Evolutionary conservation across 2,888 invertebrate species (phyloP), one percentile per base, ranked within the genome.

Genomic region (Sicus ferrugineus): DNA sequence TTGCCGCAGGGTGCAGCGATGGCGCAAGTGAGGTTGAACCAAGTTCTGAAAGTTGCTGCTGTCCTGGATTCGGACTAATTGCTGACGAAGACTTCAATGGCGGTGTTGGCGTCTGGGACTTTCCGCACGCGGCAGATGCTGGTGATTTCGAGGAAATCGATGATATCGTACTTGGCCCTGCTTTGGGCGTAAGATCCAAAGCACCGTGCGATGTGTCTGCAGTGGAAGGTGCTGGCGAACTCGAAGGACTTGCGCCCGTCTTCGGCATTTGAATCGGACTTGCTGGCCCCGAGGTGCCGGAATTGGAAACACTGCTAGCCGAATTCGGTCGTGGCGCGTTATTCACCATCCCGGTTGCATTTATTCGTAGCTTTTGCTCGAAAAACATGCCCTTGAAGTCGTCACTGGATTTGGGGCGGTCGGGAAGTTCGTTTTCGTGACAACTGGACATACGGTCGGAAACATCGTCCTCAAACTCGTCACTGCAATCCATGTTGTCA

Each of bases 141-240:
- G 78, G 76, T 19, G 76, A 67, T 21, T 19, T 63, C 4, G 68
- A 64, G 19, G 70, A 31, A 73, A 68, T 42, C 19, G 66, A 56
- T 56, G 56, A 26, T n/a, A 16, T n/a, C 11, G 63, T 69, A 73
- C 70, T 46, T 0, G 78, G 73, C 0, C 78, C 76, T 2, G 86
- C 83, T 11, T 31, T 28, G 56, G 89, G 89, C 6, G 89, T 89
- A 70, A 89, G 81, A 77, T 89, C 89, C 34, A 89, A 80, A 3
- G 89, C 89, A 28, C 89, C 89, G 74, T 88, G 85, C 0, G 85
- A 85, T 31, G 85, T 85, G 73, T 88, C 88, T 1, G 81, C 79
- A 26, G 69, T 69, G 54, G 88, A 83, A 73, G 86, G 83, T 64
- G 86, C 75, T 46, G 87, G 84, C 71, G 81, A 77, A 56, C 76